Evolutionary conservation across 2,797 vertebrate genomes (phyloP).

Genomic region (Crypturellus tataupa): DNA sequence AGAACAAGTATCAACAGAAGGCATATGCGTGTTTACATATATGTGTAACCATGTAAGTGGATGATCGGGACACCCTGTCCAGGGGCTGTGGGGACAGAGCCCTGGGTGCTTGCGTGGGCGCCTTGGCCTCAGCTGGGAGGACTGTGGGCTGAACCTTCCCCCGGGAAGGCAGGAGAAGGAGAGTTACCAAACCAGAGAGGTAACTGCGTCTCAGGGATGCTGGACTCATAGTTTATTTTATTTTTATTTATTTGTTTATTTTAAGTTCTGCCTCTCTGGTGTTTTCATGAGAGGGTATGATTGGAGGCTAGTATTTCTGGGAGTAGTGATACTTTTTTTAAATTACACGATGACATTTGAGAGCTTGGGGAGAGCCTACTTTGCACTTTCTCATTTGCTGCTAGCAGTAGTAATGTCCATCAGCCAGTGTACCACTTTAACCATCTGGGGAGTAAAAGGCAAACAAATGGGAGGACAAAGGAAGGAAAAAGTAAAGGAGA

Average conservation of each 20-base stretch:
- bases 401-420: background rate
- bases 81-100: background rate
- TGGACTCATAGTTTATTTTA: background rate
- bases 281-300: background rate
- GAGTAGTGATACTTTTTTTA: background rate
- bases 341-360: conserved; percentile 22
- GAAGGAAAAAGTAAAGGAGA: background rate
- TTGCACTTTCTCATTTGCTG: background rate
- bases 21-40: background rate
- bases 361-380: background rate
- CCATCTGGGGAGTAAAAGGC: background rate
- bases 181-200: background rate
- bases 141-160: background rate
- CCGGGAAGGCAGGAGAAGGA: background rate
- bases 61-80: background rate
- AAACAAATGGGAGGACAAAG: background rate
- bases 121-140: background rate
- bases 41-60: background rate
- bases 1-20: background rate
- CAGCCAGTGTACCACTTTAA: fast-evolving
- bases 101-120: too few relatives aligned
- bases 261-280: background rate
- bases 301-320: background rate
- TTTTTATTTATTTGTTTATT: background rate
- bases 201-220: background rate